Evolutionary conservation across 2,888 invertebrate species (phyloP), one percentile per base, ranked within the genome.

Genomic region (Drosophila pullipes): DNA sequence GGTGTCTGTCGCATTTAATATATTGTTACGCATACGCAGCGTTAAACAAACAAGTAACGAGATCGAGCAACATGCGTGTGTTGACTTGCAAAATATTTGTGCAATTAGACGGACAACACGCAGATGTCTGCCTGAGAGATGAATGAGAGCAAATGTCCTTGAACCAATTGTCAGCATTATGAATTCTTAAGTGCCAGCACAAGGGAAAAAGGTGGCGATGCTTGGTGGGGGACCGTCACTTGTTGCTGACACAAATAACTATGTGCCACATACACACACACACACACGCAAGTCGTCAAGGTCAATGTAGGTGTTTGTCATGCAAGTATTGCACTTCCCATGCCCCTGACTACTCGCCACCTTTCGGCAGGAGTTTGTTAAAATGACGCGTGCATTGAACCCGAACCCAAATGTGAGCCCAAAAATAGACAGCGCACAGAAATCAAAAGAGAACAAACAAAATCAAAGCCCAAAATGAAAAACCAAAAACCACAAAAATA

Each of bases 301-400:
- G 85, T 85, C 89, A 54, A 18, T 59, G 57, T 61, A 72, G 66
- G 58, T 72, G 50, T 59, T 64, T 52, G 55, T 68, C 59, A 30
- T 58, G 30, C 58, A 22, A 22, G 13, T n/a, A 50, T 25, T 50
- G 3, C 7, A 50, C 52, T 11, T n/a, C 22, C 16, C 47, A 13
- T 18, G 28, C 49, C 18, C 2, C 10, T 3, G 18, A n/a, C 18
- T 11, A 9, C 9, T 18, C 28, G 47, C 22, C 47, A 22, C 7
- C 7, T 13, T 13, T 13, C 22, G 47, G 13, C 22, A 47, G 47
- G 22, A 47, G 13, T 47, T 22, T 22, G 22, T 13, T 22, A 25
- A 47, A 47, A 4, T 47, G 47, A 22, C 50, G 67, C 89, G 84
- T 90, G 62, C 90, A 73, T 90, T 90, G 90, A 84, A 88, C 90